Conservation (phyloP, 2,888 invertebrate genomes). For the Megastigmus dorsalis region DNA sequence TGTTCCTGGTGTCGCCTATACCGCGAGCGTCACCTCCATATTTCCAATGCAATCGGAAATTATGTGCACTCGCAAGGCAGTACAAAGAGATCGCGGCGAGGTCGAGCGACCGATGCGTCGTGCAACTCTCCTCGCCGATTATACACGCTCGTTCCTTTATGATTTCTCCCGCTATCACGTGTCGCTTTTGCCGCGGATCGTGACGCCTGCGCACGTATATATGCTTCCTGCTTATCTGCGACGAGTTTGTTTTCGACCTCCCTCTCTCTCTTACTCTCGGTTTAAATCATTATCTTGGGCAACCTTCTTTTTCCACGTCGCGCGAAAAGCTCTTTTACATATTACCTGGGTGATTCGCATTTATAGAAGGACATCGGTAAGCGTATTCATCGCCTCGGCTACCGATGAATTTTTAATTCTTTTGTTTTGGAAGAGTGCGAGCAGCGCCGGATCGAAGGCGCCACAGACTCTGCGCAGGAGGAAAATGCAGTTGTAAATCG, state of each 20-base stretch:
- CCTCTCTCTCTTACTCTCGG: not conserved
- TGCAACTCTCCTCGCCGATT: too few species aligned
- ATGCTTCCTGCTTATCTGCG: slow-evolving; percentile 19
- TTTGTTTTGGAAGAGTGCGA: slow-evolving; percentile 22
- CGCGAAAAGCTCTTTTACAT: slow-evolving; percentile 43
- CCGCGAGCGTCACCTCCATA: slow-evolving; percentile 27
- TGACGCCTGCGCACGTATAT: not conserved
- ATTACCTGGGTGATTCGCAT: slow-evolving; percentile 34
- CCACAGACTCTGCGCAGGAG: not conserved
- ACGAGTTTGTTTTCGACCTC: slow-evolving; percentile 2
- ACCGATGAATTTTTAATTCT: slow-evolving; percentile 25
- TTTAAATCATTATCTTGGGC: not conserved
- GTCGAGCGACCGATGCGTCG: slow-evolving; percentile 48
- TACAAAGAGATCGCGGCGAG: slow-evolving; percentile 53
- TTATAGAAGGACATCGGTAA: slow-evolving; percentile 21
- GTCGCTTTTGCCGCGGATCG: not conserved
- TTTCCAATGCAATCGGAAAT: slow-evolving; percentile 49
- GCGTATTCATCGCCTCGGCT: slow-evolving; percentile 8
- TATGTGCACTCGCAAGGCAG: slow-evolving; percentile 50
- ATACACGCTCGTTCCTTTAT: slow-evolving; percentile 8
- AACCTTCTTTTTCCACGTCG: slow-evolving; percentile 17
- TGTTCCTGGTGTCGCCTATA: slow-evolving; percentile 3
- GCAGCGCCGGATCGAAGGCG: slow-evolving; percentile 7
- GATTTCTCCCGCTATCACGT: not conserved
- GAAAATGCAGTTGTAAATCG: not conserved